Evolutionary conservation across 2,888 invertebrate genomes (phyloP).

Genomic region (Macrosoma leucophasiata): DNA sequence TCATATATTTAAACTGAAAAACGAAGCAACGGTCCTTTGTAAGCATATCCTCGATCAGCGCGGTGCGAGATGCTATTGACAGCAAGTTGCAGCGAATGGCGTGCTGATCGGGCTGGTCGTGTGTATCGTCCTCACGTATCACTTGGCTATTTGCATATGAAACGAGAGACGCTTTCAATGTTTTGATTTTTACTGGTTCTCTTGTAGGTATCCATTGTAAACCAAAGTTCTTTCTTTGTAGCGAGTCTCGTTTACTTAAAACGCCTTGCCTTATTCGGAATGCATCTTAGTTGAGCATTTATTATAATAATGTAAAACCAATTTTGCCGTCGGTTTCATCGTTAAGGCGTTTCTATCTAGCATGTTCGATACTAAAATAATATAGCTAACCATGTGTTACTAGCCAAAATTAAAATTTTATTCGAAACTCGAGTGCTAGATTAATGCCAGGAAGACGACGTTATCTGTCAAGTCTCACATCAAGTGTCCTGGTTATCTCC

Average conservation of each 20-base stretch:
- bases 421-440: constrained; percentile 41
- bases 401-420: too few relatives aligned
- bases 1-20: too few relatives aligned
- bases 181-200: constrained; percentile 55
- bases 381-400: too few relatives aligned
- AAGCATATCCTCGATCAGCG: too few relatives aligned
- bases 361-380: too few relatives aligned
- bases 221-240: constrained; percentile 36
- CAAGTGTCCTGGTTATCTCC: constrained; percentile 69
- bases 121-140: constrained; percentile 44
- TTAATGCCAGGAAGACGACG: constrained; percentile 48
- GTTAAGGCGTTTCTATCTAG: too few relatives aligned
- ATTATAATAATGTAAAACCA: too few relatives aligned
- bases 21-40: too few relatives aligned
- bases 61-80: too few relatives aligned
- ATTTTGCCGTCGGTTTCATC: too few relatives aligned
- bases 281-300: constrained; percentile 7
- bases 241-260: constrained; percentile 29
- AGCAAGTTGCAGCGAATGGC: constrained; percentile 21
- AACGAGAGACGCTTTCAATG: constrained; percentile 52
- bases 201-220: constrained; percentile 39
- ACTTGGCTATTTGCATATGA: constrained; percentile 56
- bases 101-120: constrained; percentile 31
- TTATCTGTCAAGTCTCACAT: constrained; percentile 64
- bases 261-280: constrained; percentile 9